These are phyloP conservation scores for Trichogramma dendrolimi DNA, from an alignment of 2,888 invertebrate species.

Conservation along the genomic window DNA sequence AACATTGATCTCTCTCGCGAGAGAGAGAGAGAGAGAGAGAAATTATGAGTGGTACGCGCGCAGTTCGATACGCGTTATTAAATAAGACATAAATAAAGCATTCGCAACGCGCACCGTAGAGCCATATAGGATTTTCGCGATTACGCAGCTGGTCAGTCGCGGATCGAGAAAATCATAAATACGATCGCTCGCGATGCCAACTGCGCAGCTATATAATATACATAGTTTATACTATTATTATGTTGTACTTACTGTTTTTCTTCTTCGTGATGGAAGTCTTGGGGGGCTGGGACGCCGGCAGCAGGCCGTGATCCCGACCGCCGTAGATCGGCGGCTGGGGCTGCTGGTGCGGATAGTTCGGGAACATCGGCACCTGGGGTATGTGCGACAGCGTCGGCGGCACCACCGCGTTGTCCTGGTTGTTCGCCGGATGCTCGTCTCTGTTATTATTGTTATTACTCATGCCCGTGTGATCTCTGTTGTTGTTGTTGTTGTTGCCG, in stretches of 20 bases:
- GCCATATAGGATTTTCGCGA: too few species aligned
- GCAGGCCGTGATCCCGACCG: constrained; percentile 31
- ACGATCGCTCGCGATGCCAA: too few species aligned
- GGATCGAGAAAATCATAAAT: too few species aligned
- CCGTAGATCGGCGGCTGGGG: constrained; percentile 51
- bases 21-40: too few species aligned
- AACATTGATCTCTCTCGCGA: too few species aligned
- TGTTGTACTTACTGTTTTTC: constrained; percentile 50
- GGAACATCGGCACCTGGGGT: constrained; percentile 51
- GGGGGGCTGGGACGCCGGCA: constrained; percentile 54
- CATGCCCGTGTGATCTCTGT: constrained; percentile 3
- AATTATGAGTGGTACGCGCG: too few species aligned
- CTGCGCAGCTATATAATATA: too few species aligned
- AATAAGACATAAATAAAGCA: too few species aligned
- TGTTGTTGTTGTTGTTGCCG: constrained; percentile 46
- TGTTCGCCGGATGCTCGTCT: constrained; percentile 39
- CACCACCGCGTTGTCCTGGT: constrained; percentile 42
- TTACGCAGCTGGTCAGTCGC: too few species aligned
- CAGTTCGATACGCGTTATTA: too few species aligned
- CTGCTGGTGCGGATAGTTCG: constrained; percentile 53
- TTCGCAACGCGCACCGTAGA: too few species aligned
- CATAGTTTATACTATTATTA: too few species aligned
- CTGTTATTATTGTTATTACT: background rate
- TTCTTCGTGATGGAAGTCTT: constrained; percentile 68
- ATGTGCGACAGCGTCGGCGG: constrained; percentile 56